Evolutionary conservation across 2,888 invertebrate genomes (phyloP), one percentile per base, ranked within the genome.

Genomic region (Pterobdella sp.): DNA sequence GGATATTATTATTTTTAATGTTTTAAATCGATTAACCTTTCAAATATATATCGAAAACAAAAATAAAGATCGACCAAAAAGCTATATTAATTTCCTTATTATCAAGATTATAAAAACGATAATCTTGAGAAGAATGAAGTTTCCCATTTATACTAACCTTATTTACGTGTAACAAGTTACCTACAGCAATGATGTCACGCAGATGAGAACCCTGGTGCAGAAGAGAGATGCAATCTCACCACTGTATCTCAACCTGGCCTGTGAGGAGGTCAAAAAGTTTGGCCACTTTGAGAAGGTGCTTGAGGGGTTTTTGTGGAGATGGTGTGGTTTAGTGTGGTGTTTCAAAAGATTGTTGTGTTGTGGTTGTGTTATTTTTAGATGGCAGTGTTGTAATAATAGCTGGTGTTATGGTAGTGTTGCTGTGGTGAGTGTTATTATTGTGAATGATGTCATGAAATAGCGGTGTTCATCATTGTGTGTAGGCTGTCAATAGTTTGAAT

Each of bases 201-300:
- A 85, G 82, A 79, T 85, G 81, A 81, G 82, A 74, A 72, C 82
- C 68, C 77, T 85, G 64, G 77, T 81, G 52, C 79, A 80, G 2
- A 85, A 85, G 79, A 81, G 80, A 52, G 85, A 85, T 68, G 82
- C 84, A n/a, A 78, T 76, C 69, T 80, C 79, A 34, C 84, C 85
- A 0, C 78, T 84, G 34, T 85, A 81, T 77, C 78, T 85, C 74
- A 80, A 78, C 68, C 77, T 85, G 49, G 84, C 83, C 34, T 85
- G 85, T 80, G 84, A 85, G 75, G 83, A 83, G 75, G 79, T 85
- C 4, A 75, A 84, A 37, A 79, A 82, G 32, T 82, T 80, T 79
- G 83, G 83, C 14, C 78, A 81, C 10, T 84, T 81, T 80, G 83
- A 84, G 72, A 79, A 80, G 80, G 83, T 83, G 73, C 72, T 69